A percentile compares a stretch with the other conserved stretches of the same genome.
Evolutionary conservation across 2,888 invertebrate genomes (phyloP).

Genomic region (Diachrysia chrysitis): DNA sequence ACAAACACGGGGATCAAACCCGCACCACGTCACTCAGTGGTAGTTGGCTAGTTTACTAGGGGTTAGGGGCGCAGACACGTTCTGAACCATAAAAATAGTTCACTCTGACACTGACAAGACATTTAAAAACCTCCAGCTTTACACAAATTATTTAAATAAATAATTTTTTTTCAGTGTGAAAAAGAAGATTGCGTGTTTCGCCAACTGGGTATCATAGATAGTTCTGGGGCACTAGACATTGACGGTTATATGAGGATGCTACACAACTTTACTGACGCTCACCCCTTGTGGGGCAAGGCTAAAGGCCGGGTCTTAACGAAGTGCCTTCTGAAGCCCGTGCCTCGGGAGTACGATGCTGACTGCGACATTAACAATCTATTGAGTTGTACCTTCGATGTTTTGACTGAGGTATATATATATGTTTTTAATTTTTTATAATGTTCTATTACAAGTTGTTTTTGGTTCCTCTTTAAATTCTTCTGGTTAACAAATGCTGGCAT

Average conservation of each 20-base stretch:
- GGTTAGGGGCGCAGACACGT: too few species aligned
- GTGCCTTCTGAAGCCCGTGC: constrained; percentile 68
- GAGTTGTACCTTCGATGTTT: constrained; percentile 79
- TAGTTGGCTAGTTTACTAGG: too few species aligned
- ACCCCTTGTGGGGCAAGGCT: constrained; percentile 76
- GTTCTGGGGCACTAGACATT: constrained; percentile 67
- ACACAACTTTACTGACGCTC: constrained; percentile 71
- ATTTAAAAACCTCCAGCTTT: too few species aligned
- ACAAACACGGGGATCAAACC: too few species aligned
- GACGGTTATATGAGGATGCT: constrained; percentile 74
- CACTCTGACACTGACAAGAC: not conserved
- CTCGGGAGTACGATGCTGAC: constrained; percentile 65
- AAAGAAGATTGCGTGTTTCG: constrained; percentile 78
- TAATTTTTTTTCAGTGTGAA: constrained; percentile 73
- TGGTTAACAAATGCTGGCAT: too few species aligned
- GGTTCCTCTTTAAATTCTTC: too few species aligned
- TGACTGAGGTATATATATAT: constrained; percentile 83
- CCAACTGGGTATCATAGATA: constrained; percentile 70
- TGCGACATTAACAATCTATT: constrained; percentile 80
- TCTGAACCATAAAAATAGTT: too few species aligned
- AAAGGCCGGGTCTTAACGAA: constrained; percentile 77
- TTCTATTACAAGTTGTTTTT: constrained; percentile 6
- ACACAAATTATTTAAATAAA: too few species aligned
- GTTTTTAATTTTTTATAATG: constrained; percentile 14
- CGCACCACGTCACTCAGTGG: too few species aligned